phyloP scores from a whole-genome alignment of 30 jellyfish, hydroid and myxozoan species.

The Haliclystus octoradiatus region DNA sequence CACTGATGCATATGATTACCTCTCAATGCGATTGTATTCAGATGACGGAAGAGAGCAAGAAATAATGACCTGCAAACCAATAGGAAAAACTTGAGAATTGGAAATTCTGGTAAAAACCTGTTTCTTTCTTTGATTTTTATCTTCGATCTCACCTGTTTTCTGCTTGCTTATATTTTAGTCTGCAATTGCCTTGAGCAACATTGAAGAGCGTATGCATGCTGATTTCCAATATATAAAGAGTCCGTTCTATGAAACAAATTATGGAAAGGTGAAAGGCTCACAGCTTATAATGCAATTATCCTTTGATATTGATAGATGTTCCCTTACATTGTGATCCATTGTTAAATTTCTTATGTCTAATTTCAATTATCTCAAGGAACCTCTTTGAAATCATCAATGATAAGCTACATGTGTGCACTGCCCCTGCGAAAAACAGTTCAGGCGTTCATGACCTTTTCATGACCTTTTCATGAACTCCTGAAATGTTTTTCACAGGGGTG shows the following conservation, averaged over 20 bases:
- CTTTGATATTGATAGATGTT: no score
- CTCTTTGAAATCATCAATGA: no score
- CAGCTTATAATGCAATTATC: no score
- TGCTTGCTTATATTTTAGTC: slow-evolving; percentile 67
- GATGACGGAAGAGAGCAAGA: slow-evolving; percentile 91
- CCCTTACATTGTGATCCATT: no score
- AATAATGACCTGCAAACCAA: slow-evolving; percentile 63
- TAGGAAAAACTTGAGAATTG: background rate
- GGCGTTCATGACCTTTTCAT: no score
- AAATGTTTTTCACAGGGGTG: no score
- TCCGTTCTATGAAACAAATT: slow-evolving; percentile 49
- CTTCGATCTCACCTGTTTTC: slow-evolving; percentile 58
- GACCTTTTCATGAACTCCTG: no score
- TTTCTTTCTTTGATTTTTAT: background rate
- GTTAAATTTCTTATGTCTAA: no score
- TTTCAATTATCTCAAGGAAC: no score
- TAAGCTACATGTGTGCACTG: no score
- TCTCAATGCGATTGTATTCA: slow-evolving; percentile 49
- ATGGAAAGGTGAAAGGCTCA: no score
- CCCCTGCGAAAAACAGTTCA: no score
- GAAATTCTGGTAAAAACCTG: background rate
- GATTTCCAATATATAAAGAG: slow-evolving; percentile 65
- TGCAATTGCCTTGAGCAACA: slow-evolving; percentile 65
- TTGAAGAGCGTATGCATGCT: slow-evolving; percentile 77
- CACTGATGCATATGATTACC: slow-evolving; percentile 35